Evolutionary conservation across 1,140 invertebrate species (phyloP).

Genomic region (Vanessa tameamea): DNA sequence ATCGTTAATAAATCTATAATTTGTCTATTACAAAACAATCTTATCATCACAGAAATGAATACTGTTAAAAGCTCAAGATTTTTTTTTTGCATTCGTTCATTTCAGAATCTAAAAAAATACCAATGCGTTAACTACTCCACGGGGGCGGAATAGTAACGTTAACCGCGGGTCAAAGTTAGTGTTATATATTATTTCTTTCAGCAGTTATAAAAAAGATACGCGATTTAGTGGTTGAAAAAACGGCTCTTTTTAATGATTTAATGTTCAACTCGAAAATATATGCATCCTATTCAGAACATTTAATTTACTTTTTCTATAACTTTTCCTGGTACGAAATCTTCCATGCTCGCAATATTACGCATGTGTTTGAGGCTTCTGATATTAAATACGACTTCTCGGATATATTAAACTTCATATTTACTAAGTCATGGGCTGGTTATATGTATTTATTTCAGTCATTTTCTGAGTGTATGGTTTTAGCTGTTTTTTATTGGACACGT

Average conservation of each 20-base stretch:
- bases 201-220: too few relatives aligned
- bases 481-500: background rate
- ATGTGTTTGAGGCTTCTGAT: conserved; percentile 1
- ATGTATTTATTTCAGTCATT: background rate
- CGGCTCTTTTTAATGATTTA: background rate
- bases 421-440: background rate
- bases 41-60: too few relatives aligned
- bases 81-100: too few relatives aligned
- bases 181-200: too few relatives aligned
- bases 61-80: too few relatives aligned
- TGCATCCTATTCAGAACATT: background rate
- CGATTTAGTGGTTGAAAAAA: background rate
- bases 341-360: conserved; percentile 1
- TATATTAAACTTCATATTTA: conserved; percentile 5
- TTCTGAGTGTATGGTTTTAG: background rate
- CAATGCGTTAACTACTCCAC: too few relatives aligned
- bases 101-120: too few relatives aligned
- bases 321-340: background rate
- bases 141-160: too few relatives aligned
- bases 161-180: too few relatives aligned
- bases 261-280: background rate
- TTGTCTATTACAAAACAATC: too few relatives aligned
- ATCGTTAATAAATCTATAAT: too few relatives aligned
- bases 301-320: conserved; percentile 7
- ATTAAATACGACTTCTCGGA: conserved; percentile 2